Conservation (phyloP, 2,888 invertebrate species). For the Idaea biselata region DNA sequence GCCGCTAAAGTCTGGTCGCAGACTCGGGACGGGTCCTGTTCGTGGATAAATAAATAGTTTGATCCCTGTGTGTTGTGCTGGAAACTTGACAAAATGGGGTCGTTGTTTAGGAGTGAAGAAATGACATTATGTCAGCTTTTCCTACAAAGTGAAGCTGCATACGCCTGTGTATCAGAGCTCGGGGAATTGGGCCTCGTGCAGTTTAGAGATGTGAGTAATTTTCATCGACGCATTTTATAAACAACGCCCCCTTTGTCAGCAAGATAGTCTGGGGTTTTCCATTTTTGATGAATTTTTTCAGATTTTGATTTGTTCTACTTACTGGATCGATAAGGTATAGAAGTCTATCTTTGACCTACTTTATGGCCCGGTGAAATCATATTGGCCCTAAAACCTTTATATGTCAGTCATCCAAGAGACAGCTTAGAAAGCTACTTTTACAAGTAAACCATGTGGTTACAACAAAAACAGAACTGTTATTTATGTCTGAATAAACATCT, state of each 20-base stretch:
- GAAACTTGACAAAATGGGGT: slow-evolving; percentile 84
- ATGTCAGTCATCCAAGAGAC: not conserved
- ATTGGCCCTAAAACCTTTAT: not conserved
- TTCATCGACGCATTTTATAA: slow-evolving; percentile 24
- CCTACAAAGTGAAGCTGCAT: slow-evolving; percentile 98
- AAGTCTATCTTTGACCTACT: not conserved
- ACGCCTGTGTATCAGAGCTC: slow-evolving; percentile 98
- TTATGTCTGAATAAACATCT: too few species aligned
- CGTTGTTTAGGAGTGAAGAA: slow-evolving; percentile 98
- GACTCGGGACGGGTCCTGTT: slow-evolving; percentile 65
- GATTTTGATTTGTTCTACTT: slow-evolving; percentile 1
- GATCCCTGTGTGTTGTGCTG: slow-evolving; percentile 48
- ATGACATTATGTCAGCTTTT: slow-evolving; percentile 99
- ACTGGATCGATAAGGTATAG: not conserved
- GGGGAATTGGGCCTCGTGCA: slow-evolving; percentile 98
- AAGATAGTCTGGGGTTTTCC: not conserved
- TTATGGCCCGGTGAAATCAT: not conserved
- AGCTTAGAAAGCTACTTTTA: not conserved
- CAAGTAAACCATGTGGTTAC: not conserved
- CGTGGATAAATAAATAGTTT: slow-evolving; percentile 44
- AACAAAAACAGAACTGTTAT: too few species aligned
- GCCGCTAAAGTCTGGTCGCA: slow-evolving; percentile 69
- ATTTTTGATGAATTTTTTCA: not conserved
- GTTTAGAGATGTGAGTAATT: slow-evolving; percentile 92
- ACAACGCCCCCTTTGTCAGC: slow-evolving; percentile 28